phyloP scores from a whole-genome alignment of 53 echinoderm and acorn worm genomes.

The Mesocentrotus franciscanus region DNA sequence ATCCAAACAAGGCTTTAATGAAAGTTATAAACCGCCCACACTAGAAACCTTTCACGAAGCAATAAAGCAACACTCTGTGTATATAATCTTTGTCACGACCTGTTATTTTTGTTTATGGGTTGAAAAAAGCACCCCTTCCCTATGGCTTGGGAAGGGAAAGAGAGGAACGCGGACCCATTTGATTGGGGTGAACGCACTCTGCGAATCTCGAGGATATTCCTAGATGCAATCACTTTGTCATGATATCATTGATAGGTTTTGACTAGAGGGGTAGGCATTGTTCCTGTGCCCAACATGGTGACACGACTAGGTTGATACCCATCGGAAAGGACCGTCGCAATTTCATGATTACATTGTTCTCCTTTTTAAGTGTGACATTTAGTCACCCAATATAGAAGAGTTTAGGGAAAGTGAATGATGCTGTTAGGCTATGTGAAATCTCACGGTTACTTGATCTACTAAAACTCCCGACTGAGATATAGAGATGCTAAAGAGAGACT shows the following conservation, averaged over 20 bases:
- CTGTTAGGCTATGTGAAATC: background rate
- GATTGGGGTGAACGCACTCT: background rate
- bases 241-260: background rate
- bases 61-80: background rate
- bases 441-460: background rate
- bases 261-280: background rate
- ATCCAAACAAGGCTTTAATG: background rate
- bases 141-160: background rate
- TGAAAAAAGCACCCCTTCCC: background rate
- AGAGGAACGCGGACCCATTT: background rate
- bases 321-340: background rate
- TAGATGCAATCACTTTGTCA: background rate
- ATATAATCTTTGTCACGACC: conserved; percentile 40
- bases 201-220: background rate
- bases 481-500: background rate
- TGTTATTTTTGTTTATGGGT: background rate
- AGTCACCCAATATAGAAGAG: background rate
- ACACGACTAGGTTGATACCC: background rate
- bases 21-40: background rate
- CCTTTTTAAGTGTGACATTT: background rate
- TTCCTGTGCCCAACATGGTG: background rate
- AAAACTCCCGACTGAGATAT: background rate
- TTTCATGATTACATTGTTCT: background rate
- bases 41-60: background rate
- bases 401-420: background rate